Evolutionary conservation across 2,113 vertebrate species (phyloP).

Genomic region (Junco hyemalis): DNA sequence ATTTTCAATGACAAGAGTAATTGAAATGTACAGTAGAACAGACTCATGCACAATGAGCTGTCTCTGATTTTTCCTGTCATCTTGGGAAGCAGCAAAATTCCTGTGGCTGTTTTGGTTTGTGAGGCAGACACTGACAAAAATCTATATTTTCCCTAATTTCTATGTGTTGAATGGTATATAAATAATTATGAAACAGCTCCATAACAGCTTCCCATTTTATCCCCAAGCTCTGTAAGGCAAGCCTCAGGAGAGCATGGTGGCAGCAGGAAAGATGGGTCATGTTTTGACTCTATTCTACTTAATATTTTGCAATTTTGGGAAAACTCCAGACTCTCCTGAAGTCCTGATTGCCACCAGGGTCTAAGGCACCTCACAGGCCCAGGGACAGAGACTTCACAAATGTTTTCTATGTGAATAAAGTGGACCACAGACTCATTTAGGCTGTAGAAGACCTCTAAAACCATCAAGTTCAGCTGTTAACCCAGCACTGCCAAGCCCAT

Average conservation of each 20-base stretch:
- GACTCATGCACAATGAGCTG: background rate
- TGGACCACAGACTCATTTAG: background rate
- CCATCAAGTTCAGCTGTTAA: background rate
- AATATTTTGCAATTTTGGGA: background rate
- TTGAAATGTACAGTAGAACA: background rate
- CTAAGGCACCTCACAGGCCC: rapidly evolving
- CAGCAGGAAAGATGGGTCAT: background rate
- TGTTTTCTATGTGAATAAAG: background rate
- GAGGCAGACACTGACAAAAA: background rate
- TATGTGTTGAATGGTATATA: background rate
- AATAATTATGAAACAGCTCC: background rate
- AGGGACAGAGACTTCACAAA: background rate
- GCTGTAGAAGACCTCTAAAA: background rate
- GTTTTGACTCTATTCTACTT: background rate
- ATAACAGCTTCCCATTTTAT: background rate
- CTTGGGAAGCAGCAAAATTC: background rate
- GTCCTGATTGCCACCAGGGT: background rate
- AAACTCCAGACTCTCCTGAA: background rate
- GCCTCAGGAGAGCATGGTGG: rapidly evolving
- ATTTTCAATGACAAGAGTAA: background rate
- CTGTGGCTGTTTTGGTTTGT: background rate
- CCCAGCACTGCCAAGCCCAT: background rate
- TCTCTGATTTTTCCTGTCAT: background rate
- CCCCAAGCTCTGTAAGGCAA: background rate
- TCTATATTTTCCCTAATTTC: background rate